Percentiles rank a stretch among this genome's conserved stretches.
Conservation (phyloP, 2,888 invertebrate genomes). For the Exephanes ischioxanthus region DNA sequence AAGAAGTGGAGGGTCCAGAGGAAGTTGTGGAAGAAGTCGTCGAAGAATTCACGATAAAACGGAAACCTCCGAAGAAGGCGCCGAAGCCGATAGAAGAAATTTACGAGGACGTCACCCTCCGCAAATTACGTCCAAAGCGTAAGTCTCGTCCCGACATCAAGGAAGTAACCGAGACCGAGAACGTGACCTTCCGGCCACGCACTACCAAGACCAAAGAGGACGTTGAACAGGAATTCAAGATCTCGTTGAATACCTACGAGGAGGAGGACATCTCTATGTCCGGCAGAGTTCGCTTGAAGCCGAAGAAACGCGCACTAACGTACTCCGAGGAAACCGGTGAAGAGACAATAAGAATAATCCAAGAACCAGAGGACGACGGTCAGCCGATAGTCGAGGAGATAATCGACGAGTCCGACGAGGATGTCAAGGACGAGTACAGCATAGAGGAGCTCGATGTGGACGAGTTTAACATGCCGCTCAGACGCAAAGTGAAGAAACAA, state of each 20-base stretch:
- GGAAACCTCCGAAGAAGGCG: conserved; percentile 85
- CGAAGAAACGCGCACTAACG: conserved; percentile 89
- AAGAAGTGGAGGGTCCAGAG: conserved; percentile 73
- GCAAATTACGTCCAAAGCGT: conserved; percentile 89
- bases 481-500: conserved; percentile 77
- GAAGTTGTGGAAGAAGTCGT: conserved; percentile 76
- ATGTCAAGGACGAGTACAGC: conserved; percentile 86
- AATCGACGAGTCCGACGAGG: conserved; percentile 88
- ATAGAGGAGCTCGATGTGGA: conserved; percentile 82
- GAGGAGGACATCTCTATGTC: conserved; percentile 96
- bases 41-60: conserved; percentile 86
- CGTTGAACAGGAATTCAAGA: conserved; percentile 95
- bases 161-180: conserved; percentile 91
- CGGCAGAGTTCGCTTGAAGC: conserved; percentile 92
- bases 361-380: conserved; percentile 89
- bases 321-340: conserved; percentile 92
- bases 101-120: conserved; percentile 90
- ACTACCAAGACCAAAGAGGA: conserved; percentile 93
- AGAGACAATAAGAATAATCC: conserved; percentile 89
- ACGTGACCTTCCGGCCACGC: conserved; percentile 92
- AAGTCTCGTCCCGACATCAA: conserved; percentile 89
- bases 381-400: conserved; percentile 88
- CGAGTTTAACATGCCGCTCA: conserved; percentile 82
- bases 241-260: conserved; percentile 93
- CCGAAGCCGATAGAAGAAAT: conserved; percentile 87